Conservation (phyloP, 2,888 invertebrate species). For the Cephonodes hylas region DNA sequence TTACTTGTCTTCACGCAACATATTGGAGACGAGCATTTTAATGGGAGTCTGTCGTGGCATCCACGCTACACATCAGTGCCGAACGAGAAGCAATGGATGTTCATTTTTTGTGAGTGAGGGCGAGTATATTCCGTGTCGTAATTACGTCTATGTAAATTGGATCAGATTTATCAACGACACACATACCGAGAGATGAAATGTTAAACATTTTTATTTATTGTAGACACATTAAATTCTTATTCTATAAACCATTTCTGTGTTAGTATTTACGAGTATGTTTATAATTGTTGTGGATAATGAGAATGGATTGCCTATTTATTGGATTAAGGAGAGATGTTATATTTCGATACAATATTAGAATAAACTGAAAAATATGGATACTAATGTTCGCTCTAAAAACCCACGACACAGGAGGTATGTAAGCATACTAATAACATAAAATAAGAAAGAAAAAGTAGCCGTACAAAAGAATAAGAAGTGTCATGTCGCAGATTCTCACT, state of each 20-base stretch:
- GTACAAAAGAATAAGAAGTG: no score
- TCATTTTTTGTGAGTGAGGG: constrained; percentile 31
- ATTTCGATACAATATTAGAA: no score
- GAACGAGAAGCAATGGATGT: constrained; percentile 18
- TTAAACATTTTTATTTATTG: constrained; percentile 35
- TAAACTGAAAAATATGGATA: not conserved
- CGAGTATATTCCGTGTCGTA: constrained; percentile 46
- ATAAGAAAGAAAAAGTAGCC: no score
- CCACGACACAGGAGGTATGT: no score
- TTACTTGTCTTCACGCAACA: constrained; percentile 28
- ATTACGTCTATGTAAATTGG: constrained; percentile 73
- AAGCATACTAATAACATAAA: no score
- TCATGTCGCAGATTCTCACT: no score
- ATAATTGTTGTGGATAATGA: no score
- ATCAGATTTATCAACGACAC: constrained; percentile 66
- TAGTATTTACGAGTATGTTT: no score
- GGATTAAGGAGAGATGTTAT: no score
- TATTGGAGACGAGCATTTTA: constrained; percentile 48
- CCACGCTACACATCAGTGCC: constrained; percentile 46
- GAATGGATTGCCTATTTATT: no score
- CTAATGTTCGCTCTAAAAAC: no score
- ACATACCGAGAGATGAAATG: constrained; percentile 31
- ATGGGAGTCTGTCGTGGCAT: constrained; percentile 62
- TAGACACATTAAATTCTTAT: not conserved
- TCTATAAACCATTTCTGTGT: no score